A percentile compares a stretch with the other conserved stretches of the same genome.
Conservation (phyloP, 2,888 invertebrate species). For the Nebria brevicollis region DNA sequence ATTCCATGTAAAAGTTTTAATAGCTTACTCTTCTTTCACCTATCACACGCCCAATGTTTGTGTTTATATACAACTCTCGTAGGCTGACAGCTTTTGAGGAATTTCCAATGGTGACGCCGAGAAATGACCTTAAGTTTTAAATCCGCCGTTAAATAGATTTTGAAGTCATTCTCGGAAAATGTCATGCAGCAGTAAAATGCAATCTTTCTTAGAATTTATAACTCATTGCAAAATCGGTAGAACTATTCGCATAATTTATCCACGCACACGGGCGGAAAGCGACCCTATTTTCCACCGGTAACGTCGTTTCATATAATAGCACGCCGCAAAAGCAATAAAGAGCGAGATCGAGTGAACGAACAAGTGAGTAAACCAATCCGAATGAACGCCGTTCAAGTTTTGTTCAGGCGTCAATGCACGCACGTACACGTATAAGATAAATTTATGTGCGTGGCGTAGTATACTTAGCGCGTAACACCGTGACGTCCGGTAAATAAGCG, state of each 20-base stretch:
- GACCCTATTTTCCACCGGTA: slow-evolving; percentile 14
- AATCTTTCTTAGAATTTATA: slow-evolving; percentile 46
- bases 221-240: slow-evolving; percentile 44
- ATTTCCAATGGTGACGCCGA: slow-evolving; percentile 4
- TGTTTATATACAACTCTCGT: not conserved
- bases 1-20: too few species aligned
- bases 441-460: not conserved
- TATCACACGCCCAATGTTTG: too few species aligned
- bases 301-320: slow-evolving; percentile 20
- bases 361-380: not conserved
- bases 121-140: slow-evolving; percentile 44
- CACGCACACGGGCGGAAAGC: not conserved
- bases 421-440: not conserved
- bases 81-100: not conserved
- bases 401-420: not conserved
- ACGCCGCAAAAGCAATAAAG: slow-evolving; percentile 19
- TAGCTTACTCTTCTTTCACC: too few species aligned
- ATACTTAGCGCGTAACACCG: not conserved
- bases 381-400: not conserved
- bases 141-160: slow-evolving; percentile 46
- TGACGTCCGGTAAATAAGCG: not conserved
- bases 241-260: slow-evolving; percentile 46
- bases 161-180: slow-evolving; percentile 34
- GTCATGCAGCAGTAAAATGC: slow-evolving; percentile 41
- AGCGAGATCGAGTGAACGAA: not conserved